A percentile compares a stretch with the other conserved stretches of the same genome.
phyloP scores from a whole-genome alignment of 2,888 invertebrate species.

The Acanthosepion lycidas region DNA sequence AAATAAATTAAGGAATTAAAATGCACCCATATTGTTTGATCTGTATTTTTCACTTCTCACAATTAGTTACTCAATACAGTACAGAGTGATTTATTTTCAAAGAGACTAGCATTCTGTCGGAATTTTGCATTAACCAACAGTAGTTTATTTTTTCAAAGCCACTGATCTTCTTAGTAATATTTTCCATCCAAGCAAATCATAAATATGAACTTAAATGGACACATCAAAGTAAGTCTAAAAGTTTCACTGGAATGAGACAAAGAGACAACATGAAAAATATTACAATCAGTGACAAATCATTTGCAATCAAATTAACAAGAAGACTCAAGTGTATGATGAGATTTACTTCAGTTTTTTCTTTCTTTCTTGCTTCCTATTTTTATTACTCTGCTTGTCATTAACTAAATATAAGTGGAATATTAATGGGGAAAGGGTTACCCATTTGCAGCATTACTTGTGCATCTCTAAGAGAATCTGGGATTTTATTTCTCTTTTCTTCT shows the following conservation, averaged over 20 bases:
- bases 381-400: background rate
- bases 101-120: too few species aligned
- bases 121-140: background rate
- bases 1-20: background rate
- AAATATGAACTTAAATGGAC: background rate
- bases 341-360: background rate
- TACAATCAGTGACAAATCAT: conserved; percentile 33
- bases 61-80: too few species aligned
- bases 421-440: background rate
- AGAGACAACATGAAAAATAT: background rate
- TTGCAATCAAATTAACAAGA: conserved; percentile 8
- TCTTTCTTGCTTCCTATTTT: background rate
- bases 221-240: conserved; percentile 8
- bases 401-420: background rate
- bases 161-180: background rate
- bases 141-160: background rate
- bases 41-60: background rate
- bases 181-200: background rate
- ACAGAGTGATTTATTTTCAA: too few species aligned
- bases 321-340: conserved; percentile 3
- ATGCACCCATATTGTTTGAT: background rate
- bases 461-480: background rate
- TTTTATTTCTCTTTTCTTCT: background rate
- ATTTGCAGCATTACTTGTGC: background rate
- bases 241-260: conserved; percentile 7